Conservation (phyloP, 2,888 invertebrate species). For the Oscheius sp. region DNA sequence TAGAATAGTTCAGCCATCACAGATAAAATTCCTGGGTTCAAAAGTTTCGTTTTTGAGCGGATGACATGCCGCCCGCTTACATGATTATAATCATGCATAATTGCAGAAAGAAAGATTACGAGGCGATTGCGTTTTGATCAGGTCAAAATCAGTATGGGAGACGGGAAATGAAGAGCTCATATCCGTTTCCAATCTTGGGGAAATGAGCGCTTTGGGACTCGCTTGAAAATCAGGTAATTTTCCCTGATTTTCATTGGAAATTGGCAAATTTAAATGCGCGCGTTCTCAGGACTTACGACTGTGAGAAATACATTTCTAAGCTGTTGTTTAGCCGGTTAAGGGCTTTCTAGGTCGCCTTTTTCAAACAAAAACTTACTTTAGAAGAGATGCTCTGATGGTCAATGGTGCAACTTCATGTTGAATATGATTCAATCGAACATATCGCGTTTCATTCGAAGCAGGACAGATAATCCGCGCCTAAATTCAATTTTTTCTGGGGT, state of each 20-base stretch:
- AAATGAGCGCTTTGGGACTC: too few relatives aligned
- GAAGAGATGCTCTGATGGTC: conserved; percentile 13
- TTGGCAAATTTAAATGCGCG: too few relatives aligned
- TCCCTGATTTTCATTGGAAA: too few relatives aligned
- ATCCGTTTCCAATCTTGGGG: background rate
- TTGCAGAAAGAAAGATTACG: too few relatives aligned
- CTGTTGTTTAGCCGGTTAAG: too few relatives aligned
- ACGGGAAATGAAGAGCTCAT: background rate
- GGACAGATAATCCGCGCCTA: conserved; percentile 19
- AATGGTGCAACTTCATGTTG: conserved; percentile 30
- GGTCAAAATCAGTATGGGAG: background rate
- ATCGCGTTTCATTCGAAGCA: conserved; percentile 10
- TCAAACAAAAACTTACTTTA: conserved; percentile 14
- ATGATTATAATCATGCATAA: background rate
- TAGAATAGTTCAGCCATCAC: too few relatives aligned
- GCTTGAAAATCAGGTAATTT: too few relatives aligned
- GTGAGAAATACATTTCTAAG: too few relatives aligned
- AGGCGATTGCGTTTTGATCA: background rate
- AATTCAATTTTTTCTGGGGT: background rate
- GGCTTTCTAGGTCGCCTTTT: too few relatives aligned
- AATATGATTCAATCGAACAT: conserved; percentile 29
- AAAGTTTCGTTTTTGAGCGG: background rate
- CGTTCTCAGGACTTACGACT: too few relatives aligned
- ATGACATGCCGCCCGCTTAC: background rate
- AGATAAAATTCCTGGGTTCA: background rate